Base-by-base conservation (phyloP, 2,888 invertebrate species). In the Noctua comes region DNA sequence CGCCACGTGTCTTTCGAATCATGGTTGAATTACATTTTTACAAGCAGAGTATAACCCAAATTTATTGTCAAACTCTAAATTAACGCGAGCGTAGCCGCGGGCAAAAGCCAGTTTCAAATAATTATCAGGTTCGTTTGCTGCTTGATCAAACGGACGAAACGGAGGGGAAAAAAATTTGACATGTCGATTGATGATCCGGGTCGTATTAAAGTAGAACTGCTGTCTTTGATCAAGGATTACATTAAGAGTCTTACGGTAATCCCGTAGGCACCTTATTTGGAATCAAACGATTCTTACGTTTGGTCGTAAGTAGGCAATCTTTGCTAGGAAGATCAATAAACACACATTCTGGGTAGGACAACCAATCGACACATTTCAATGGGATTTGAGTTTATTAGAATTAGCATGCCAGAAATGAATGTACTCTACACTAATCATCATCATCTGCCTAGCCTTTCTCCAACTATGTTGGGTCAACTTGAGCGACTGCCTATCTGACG, bases 221-320 rank as follows among this genome's bases (percentile, higher is more conserved):
- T 24, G 18, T 48, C 59, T 76, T 46, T 62, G 59, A 27, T 62
- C 16, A 31, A 18, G 62, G 62, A 76, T 76, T 43, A 76, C 40
- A 1, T 13, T 31, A n/a, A 76, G 43, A 64, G 27, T 64, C 48
- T 64, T 76, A 43, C 31, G 31, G n/a, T 51, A 76, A 76, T 76
- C 62, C 36, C 7, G 11, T 46, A 59, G 46, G 46, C 36, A 36
- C 43, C 48, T 75, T 5, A 43, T 54, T 43, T 43, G n/a, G 54
- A 8, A 31, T 73, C 43, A 75, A 75, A 43, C 1, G 48, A 31
- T 36, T 36, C 10, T 31, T 31, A 8, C 62, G 16, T 43, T n/a
- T 66, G 43, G 40, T 66, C 65, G 65, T 66, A 27, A 43, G 43
- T 43, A n/a, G 27, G 3, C 13, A 31, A 18, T 66, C 31, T 43